phyloP scores from a whole-genome alignment of 2,888 invertebrate genomes.

The Zygothrica quintamaculata region DNA sequence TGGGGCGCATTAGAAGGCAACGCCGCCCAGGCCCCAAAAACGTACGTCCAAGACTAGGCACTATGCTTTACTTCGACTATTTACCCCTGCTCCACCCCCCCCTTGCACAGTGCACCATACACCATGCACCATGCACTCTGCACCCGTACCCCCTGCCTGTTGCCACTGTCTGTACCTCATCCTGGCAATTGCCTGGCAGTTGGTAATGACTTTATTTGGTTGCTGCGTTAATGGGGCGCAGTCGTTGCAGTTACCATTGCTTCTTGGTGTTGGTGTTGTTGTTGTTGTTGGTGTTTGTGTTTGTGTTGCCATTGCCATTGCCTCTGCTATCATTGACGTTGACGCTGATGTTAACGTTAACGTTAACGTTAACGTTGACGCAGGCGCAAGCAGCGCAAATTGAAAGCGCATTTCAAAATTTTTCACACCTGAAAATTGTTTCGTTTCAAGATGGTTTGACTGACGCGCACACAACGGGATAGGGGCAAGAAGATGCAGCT shows the following conservation, averaged over 20 bases:
- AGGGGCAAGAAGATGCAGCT: no score
- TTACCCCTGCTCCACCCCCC: background rate
- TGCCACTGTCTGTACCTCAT: background rate
- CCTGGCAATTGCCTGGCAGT: slow-evolving; percentile 46
- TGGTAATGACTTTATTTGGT: slow-evolving; percentile 78
- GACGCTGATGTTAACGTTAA: no score
- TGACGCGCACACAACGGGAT: slow-evolving; percentile 42
- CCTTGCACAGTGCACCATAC: no score
- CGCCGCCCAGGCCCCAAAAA: slow-evolving; percentile 42
- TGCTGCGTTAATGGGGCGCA: slow-evolving; percentile 75
- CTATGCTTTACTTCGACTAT: background rate
- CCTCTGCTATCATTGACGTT: slow-evolving; percentile 4
- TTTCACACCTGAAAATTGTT: slow-evolving; percentile 79
- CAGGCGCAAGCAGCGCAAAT: slow-evolving; percentile 68
- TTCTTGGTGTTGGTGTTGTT: no score
- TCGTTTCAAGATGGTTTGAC: slow-evolving; percentile 60
- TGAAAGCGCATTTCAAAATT: slow-evolving; percentile 79
- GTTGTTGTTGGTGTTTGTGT: no score
- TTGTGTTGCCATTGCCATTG: slow-evolving; percentile 9
- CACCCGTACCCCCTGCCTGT: background rate
- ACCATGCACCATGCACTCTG: no score
- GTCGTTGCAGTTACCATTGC: no score
- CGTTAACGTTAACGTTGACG: slow-evolving; percentile 5
- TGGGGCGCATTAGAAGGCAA: slow-evolving; percentile 71
- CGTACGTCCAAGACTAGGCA: background rate